These are phyloP conservation scores for Cancer borealis DNA, from an alignment of 2,888 invertebrate genomes.

Conservation along the genomic window DNA sequence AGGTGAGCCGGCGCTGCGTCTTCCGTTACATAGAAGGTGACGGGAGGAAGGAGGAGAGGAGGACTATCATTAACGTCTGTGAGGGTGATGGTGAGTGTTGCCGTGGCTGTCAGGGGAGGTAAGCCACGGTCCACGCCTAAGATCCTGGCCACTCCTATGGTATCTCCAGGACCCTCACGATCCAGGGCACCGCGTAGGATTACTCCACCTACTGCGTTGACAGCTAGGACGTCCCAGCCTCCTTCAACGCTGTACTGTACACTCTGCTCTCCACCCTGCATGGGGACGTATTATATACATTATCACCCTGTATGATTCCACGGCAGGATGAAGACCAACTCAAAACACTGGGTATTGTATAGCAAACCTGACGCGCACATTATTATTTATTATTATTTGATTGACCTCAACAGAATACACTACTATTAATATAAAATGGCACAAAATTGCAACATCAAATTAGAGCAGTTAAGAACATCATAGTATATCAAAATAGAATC, in stretches of 20 bases:
- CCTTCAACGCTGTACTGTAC: background rate
- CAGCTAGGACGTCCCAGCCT: background rate
- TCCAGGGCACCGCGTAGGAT: background rate
- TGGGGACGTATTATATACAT: too few species aligned
- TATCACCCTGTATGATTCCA: background rate
- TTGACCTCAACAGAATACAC: too few species aligned
- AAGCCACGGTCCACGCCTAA: background rate
- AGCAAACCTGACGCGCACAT: too few species aligned
- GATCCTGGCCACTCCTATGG: background rate
- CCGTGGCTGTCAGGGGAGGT: background rate
- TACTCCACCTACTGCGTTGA: background rate
- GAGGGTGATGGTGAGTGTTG: background rate
- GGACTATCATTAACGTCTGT: slow-evolving; percentile 1
- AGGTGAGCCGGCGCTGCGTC: background rate
- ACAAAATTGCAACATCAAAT: too few species aligned
- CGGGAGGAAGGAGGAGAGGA: background rate
- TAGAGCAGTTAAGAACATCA: too few species aligned
- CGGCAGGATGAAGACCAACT: background rate
- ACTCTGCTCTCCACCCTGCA: background rate
- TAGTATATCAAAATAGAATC: too few species aligned
- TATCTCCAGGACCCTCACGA: background rate
- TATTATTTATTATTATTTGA: too few species aligned
- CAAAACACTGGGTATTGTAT: too few species aligned
- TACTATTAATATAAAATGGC: too few species aligned
- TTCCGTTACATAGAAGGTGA: background rate